Base-by-base conservation (phyloP, 2,888 invertebrate genomes). In the Baronia brevicornis region DNA sequence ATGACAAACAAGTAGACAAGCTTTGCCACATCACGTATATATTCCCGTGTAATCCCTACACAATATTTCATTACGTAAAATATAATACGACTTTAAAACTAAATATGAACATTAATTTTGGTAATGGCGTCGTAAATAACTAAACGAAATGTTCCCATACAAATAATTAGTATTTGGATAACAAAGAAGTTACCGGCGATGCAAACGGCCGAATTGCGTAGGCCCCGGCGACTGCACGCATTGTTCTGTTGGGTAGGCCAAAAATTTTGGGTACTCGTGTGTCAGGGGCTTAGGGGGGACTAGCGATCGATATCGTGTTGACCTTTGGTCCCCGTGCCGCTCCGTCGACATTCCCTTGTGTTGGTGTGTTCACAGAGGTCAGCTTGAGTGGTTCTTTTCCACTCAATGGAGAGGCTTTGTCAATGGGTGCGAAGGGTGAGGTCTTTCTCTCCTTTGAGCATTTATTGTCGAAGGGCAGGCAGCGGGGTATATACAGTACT, bases 381-480 rank as follows among this genome's bases (percentile, higher is more conserved):
- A 34, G 13, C 23, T 34, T 13, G 21, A 17, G 28, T 28, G 28
- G 34, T 28, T 22, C 19, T 11, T 22, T 28, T 28, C 33, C 28
- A 13, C 28, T 34, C 12, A 34, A 34, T 30, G 29, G 35, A 30
- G 25, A 6, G 6, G 15, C 30, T 15, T 26, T 26, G 35, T 29
- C 29, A 29, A 24, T 35, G 29, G 17, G 28, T 20, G 23, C 13
- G 4, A 15, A 26, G 26, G 26, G 21, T 12, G 32, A n/a, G 20
- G 8, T 7, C 6, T 18, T 21, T 29, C 33, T 29, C 29, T 27
- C 13, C 20, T 11, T 9, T 11, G 22, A 18, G 22, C 10, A 15
- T n/a, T 27, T 36, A 31, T 48, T 52, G 49, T 51, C 51, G 41
- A 37, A 60, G 61, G 58, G 61, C 51, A 51, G 54, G 39, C 30